Percentiles rank a stretch among this genome's conserved stretches.
phyloP scores from a whole-genome alignment of 2,888 invertebrate species.

The Sesia apiformis region DNA sequence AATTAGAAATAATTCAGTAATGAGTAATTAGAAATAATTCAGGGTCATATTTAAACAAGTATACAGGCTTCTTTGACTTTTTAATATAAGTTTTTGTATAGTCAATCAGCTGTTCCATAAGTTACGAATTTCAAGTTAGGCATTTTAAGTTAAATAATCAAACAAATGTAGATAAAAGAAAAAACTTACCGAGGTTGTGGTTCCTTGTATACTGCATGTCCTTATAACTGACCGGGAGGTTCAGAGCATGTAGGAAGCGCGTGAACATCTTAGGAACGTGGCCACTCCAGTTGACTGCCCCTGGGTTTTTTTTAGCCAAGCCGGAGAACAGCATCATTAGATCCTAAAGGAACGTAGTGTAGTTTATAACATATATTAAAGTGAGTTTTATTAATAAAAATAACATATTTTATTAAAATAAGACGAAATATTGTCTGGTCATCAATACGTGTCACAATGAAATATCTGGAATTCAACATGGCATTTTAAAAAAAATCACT shows the following conservation, averaged over 20 bases:
- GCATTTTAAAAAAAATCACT: not conserved
- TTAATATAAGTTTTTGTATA: too few relatives aligned
- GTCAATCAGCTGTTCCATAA: too few relatives aligned
- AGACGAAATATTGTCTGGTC: too few relatives aligned
- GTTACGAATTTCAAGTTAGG: too few relatives aligned
- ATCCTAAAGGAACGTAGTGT: slow-evolving; percentile 61
- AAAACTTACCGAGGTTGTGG: slow-evolving; percentile 58
- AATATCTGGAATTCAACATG: too few relatives aligned
- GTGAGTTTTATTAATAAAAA: not conserved
- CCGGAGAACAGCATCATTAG: slow-evolving; percentile 83
- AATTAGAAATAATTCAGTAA: too few relatives aligned
- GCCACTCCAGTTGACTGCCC: slow-evolving; percentile 91
- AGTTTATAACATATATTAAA: not conserved
- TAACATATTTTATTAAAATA: too few relatives aligned
- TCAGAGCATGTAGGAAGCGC: slow-evolving; percentile 81
- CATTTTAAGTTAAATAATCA: too few relatives aligned
- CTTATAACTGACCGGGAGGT: slow-evolving; percentile 86
- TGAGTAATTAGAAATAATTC: too few relatives aligned
- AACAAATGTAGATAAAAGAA: not conserved
- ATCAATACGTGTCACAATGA: not conserved
- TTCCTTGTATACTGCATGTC: slow-evolving; percentile 74
- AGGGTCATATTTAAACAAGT: too few relatives aligned
- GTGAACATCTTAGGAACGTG: slow-evolving; percentile 85
- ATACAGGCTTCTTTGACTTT: too few relatives aligned
- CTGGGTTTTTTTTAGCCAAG: slow-evolving; percentile 83